Conservation (phyloP, 1,140 invertebrate genomes). For the Acromyrmex heyeri region DNA sequence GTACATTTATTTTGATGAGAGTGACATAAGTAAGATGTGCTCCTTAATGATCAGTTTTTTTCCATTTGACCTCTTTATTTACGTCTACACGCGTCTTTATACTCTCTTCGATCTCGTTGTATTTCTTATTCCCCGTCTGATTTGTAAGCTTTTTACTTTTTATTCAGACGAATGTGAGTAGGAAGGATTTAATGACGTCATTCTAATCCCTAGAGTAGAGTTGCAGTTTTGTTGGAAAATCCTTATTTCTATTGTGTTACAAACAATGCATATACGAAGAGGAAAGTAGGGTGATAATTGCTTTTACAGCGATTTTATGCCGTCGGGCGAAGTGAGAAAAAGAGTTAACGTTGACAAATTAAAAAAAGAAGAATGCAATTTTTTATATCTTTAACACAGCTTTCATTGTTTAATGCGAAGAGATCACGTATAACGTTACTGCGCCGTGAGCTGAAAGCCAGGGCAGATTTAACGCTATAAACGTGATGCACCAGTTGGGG, state of each 20-base stretch:
- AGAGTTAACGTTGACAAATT: not conserved
- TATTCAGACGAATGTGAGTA: not conserved
- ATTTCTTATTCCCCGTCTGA: conserved; percentile 10
- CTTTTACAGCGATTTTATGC: conserved; percentile 9
- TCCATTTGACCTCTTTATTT: not conserved
- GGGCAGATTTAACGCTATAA: conserved; percentile 36
- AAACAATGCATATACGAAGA: conserved; percentile 1
- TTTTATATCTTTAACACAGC: conserved; percentile 29
- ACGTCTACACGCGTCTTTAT: not conserved
- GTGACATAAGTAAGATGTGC: not conserved
- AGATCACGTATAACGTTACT: not conserved
- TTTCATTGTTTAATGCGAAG: conserved; percentile 2
- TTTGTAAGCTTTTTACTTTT: not conserved
- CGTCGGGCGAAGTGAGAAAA: conserved; percentile 1
- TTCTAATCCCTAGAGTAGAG: not conserved
- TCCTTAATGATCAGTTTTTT: not conserved
- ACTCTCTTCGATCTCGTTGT: not conserved
- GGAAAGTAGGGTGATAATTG: conserved; percentile 31
- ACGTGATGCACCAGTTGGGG: not conserved
- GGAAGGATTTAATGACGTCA: conserved; percentile 5
- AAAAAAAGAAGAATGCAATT: not conserved
- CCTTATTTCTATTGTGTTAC: conserved; percentile 10
- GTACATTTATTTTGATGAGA: not conserved
- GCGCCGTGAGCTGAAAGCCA: not conserved
- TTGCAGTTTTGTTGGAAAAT: not conserved